A percentile compares a stretch with the other conserved stretches of the same genome.
These are phyloP conservation scores for Anthopleura xanthogrammica DNA, from an alignment of 92 coral and sea anemone species.

Conservation along the genomic window DNA sequence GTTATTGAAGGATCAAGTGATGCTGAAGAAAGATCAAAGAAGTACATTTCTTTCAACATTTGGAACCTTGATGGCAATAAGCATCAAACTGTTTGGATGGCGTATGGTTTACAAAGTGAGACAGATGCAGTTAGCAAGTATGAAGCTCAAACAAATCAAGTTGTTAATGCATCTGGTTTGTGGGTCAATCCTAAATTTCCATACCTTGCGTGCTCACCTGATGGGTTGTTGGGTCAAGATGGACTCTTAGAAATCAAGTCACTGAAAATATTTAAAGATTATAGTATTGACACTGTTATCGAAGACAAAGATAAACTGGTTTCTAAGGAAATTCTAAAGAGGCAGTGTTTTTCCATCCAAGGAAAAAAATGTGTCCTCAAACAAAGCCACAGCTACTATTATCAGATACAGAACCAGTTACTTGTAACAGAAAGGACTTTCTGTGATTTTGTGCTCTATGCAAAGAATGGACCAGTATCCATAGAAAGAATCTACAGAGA, in stretches of 20 bases:
- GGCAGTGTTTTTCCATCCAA: not conserved
- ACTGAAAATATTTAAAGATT: conserved; percentile 42
- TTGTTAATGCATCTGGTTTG: conserved; percentile 8
- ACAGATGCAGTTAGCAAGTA: not conserved
- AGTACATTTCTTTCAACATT: too few relatives aligned
- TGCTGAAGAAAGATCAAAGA: too few relatives aligned
- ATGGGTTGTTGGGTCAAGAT: conserved; percentile 34
- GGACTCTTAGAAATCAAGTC: conserved; percentile 52
- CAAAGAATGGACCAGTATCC: conserved; percentile 56
- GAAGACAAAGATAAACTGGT: conserved; percentile 2
- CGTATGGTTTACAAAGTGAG: not conserved
- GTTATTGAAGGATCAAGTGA: not conserved
- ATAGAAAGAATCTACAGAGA: conserved; percentile 58
- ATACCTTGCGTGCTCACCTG: conserved; percentile 44
- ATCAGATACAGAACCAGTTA: not conserved
- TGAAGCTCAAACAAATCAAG: not conserved
- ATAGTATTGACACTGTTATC: conserved; percentile 34
- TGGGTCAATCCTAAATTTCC: conserved; percentile 27
- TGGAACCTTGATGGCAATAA: too few relatives aligned
- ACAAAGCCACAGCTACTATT: not conserved
- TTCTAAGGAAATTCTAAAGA: conserved; percentile 34
- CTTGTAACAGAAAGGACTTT: conserved; percentile 47
- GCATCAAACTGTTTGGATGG: conserved; percentile 14
- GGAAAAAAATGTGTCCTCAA: not conserved
- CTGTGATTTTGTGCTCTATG: conserved; percentile 50